Percentiles rank a stretch among this genome's conserved stretches.
phyloP scores from a whole-genome alignment of 1,140 invertebrate species.

The Monomorium pharaonis region DNA sequence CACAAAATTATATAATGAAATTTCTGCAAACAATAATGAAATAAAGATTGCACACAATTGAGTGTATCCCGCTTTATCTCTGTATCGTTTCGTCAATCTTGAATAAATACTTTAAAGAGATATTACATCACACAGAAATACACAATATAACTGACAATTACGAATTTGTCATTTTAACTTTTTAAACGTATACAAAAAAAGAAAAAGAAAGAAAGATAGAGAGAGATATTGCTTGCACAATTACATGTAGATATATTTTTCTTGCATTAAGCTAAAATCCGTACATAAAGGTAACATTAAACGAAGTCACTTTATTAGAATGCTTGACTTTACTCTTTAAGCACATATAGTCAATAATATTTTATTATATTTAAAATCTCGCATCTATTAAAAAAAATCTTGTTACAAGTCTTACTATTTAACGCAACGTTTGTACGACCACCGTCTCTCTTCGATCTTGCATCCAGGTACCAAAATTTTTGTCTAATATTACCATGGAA shows the following conservation, averaged over 20 bases:
- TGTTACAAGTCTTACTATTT: slow-evolving; percentile 14
- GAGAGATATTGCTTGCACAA: slow-evolving; percentile 24
- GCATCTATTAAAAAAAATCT: not conserved
- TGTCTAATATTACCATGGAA: slow-evolving; percentile 68
- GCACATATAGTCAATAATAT: not conserved
- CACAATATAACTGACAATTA: not conserved
- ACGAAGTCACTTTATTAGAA: slow-evolving; percentile 6
- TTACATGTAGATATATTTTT: slow-evolving; percentile 5
- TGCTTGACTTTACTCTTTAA: slow-evolving; percentile 14
- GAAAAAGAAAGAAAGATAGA: not conserved
- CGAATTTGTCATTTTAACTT: slow-evolving; percentile 6
- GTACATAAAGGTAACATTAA: not conserved
- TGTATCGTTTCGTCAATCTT: not conserved
- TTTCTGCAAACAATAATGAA: not conserved
- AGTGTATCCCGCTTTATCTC: not conserved
- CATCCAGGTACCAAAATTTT: slow-evolving; percentile 19
- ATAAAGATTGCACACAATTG: not conserved
- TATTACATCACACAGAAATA: not conserved
- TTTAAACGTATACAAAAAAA: not conserved
- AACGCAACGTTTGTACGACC: not conserved
- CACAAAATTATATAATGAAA: not conserved
- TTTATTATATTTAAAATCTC: slow-evolving; percentile 1
- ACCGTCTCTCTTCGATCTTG: not conserved
- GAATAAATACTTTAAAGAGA: not conserved
- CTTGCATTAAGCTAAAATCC: slow-evolving; percentile 12